Percentiles rank a stretch among this genome's conserved stretches.
Evolutionary conservation across 2,113 vertebrate species (phyloP).

Genomic region (Tursiops truncatus): DNA sequence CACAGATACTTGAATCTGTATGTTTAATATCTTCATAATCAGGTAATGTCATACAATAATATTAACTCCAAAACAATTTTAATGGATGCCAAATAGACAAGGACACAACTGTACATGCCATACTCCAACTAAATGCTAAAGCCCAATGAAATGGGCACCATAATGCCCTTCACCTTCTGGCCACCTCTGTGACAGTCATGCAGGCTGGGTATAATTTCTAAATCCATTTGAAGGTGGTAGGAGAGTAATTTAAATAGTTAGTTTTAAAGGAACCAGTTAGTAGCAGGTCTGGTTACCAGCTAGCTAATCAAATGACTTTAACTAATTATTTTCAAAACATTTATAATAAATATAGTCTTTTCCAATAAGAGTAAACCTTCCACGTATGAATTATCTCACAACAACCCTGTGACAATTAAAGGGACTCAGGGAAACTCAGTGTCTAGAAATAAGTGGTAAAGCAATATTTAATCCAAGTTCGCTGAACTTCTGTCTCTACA

Average conservation of each 20-base stretch:
- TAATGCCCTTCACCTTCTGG: background rate
- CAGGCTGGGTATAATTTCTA: background rate
- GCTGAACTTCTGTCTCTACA: background rate
- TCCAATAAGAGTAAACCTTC: background rate
- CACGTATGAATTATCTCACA: background rate
- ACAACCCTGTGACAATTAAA: background rate
- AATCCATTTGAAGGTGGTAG: background rate
- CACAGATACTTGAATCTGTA: slow-evolving; percentile 43
- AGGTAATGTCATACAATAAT: slow-evolving; percentile 26
- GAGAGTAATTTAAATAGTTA: background rate
- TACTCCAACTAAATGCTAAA: background rate
- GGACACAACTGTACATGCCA: background rate
- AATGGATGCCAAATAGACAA: slow-evolving; percentile 13
- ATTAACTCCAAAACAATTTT: slow-evolving; percentile 69
- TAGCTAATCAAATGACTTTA: background rate
- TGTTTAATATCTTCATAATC: slow-evolving; percentile 52
- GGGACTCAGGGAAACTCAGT: background rate
- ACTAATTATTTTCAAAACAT: slow-evolving; percentile 19
- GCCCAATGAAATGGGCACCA: background rate
- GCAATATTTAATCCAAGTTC: background rate
- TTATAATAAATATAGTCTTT: background rate
- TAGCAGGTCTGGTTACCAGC: background rate
- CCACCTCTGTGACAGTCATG: background rate
- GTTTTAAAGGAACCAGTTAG: background rate
- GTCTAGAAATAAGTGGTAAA: background rate